A percentile compares a stretch with the other conserved stretches of the same genome.
Conservation (phyloP, 2,888 invertebrate species). For the Conops quadrifasciatus region DNA sequence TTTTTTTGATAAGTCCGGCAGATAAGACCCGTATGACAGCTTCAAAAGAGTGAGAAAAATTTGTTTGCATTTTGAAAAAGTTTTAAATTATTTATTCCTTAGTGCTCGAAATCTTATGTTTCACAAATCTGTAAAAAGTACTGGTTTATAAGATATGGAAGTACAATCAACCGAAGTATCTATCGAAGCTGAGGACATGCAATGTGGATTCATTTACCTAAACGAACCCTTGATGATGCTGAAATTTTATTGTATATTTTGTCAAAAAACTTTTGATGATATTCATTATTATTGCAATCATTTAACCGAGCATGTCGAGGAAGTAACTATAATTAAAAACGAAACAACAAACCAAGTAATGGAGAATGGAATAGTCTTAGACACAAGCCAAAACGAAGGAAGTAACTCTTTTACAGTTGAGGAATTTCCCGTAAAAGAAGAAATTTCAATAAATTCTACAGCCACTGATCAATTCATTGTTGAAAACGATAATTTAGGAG, state of each 20-base stretch:
- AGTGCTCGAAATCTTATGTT: neutral
- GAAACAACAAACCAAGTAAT: neutral
- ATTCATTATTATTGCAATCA: slow-evolving; percentile 46
- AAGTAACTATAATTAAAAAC: neutral
- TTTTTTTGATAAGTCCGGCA: too few relatives aligned
- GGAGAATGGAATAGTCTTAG: neutral
- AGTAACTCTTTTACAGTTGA: neutral
- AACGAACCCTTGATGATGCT: slow-evolving; percentile 42
- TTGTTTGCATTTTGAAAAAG: too few relatives aligned
- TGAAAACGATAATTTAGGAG: neutral
- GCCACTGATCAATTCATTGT: neutral
- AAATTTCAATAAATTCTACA: neutral
- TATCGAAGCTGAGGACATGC: slow-evolving; percentile 36
- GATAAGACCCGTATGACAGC: too few relatives aligned
- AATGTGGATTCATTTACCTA: slow-evolving; percentile 45
- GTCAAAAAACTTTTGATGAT: slow-evolving; percentile 44
- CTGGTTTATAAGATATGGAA: slow-evolving; percentile 11
- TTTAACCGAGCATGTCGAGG: slow-evolving; percentile 44
- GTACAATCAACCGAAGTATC: neutral
- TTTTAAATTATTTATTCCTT: neutral
- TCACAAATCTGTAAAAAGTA: neutral
- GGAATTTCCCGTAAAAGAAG: neutral
- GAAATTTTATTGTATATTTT: slow-evolving; percentile 45
- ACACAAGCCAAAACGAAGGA: neutral
- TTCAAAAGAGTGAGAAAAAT: too few relatives aligned